Evolutionary conservation across 2,888 invertebrate species (phyloP).

Genomic region (Nasonovia ribisnigri): DNA sequence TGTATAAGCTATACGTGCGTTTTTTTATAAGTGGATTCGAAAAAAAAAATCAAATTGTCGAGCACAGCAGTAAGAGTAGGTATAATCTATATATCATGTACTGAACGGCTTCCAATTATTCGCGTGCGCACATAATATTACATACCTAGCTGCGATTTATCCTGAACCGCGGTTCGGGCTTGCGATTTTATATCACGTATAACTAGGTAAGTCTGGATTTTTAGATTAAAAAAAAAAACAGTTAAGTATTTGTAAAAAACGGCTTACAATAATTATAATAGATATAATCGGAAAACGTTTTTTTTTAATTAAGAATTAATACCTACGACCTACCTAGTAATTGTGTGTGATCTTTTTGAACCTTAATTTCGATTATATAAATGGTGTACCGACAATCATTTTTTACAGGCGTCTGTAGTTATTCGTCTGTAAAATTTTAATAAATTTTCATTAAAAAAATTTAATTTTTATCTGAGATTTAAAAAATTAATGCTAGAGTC

Average conservation of each 20-base stretch:
- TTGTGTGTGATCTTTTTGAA: too few species aligned
- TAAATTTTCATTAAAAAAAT: too few species aligned
- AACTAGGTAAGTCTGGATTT: background rate
- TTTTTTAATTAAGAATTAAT: too few species aligned
- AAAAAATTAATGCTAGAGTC: too few species aligned
- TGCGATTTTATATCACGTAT: background rate
- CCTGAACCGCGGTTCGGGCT: background rate
- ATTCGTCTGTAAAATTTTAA: too few species aligned
- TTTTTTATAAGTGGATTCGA: slow-evolving; percentile 43
- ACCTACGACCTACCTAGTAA: too few species aligned
- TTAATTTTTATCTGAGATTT: too few species aligned
- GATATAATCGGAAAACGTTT: too few species aligned
- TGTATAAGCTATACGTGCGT: background rate
- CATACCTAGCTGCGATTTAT: background rate
- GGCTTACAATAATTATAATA: too few species aligned
- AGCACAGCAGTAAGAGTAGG: background rate
- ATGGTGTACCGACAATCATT: too few species aligned
- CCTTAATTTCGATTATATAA: too few species aligned
- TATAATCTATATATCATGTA: background rate
- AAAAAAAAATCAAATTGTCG: slow-evolving; percentile 35
- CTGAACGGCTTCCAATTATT: background rate
- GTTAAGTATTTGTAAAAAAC: background rate
- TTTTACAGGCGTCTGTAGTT: too few species aligned
- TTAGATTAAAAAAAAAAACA: background rate
- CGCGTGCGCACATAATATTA: background rate